Evolutionary conservation across 2,113 vertebrate genomes (phyloP).

Genomic region (Himantopus leucocephalus): DNA sequence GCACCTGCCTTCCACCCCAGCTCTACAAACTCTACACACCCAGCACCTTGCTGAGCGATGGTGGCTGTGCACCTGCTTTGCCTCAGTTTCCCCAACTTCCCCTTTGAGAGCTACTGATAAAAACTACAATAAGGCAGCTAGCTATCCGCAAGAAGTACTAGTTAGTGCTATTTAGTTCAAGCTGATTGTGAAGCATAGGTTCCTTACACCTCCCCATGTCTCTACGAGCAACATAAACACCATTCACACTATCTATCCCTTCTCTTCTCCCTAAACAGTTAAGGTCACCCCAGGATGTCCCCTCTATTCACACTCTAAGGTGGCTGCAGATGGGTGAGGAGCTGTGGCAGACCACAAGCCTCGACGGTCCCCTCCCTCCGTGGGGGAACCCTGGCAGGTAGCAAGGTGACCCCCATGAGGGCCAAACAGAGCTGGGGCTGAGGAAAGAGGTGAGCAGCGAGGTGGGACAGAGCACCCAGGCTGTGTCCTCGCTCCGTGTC

Average conservation of each 20-base stretch:
- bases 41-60: background rate
- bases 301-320: accelerated
- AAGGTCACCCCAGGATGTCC: background rate
- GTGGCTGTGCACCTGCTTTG: background rate
- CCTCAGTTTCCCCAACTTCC: background rate
- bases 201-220: background rate
- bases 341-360: background rate
- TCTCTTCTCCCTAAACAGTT: background rate
- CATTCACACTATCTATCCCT: background rate
- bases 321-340: background rate
- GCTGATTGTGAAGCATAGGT: background rate
- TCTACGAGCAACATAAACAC: background rate
- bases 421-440: accelerated
- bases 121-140: background rate
- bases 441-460: background rate
- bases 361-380: accelerated
- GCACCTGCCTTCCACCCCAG: background rate
- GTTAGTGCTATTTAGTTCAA: background rate
- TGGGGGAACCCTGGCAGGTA: accelerated
- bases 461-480: background rate
- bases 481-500: accelerated
- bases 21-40: background rate
- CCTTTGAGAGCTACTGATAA: background rate
- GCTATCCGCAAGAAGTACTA: background rate
- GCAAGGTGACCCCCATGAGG: accelerated